A percentile compares a stretch with the other conserved stretches of the same genome.
Conservation (phyloP, 1,140 invertebrate species). For the Pantala flavescens region DNA sequence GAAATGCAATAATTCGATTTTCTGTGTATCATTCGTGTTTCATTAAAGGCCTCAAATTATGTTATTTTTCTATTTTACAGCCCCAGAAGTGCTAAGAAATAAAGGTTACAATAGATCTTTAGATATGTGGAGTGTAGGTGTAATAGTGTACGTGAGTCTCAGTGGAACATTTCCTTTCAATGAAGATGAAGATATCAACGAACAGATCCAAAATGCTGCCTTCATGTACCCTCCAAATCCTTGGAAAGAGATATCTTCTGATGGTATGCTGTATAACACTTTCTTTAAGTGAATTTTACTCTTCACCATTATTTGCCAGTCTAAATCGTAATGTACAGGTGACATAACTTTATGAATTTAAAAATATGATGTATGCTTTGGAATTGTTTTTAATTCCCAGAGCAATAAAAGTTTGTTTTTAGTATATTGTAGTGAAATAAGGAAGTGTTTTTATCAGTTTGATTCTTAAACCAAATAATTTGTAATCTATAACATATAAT, state of each 20-base stretch:
- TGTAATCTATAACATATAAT: no score
- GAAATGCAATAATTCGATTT: no score
- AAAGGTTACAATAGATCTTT: conserved; percentile 97
- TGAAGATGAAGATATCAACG: conserved; percentile 98
- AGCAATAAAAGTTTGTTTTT: no score
- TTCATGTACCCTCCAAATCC: conserved; percentile 99
- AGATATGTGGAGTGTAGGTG: conserved; percentile 99
- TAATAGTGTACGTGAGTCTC: conserved; percentile 93
- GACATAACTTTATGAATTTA: no score
- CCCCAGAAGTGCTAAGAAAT: conserved; percentile 95
- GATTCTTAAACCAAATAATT: no score
- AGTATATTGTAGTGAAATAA: no score
- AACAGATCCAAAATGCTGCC: conserved; percentile 98
- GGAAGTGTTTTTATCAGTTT: no score
- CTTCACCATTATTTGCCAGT: neutral
- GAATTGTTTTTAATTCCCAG: no score
- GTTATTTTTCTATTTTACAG: conserved; percentile 39
- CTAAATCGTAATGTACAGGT: no score
- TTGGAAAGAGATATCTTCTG: conserved; percentile 95
- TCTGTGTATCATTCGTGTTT: no score
- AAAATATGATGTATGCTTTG: no score
- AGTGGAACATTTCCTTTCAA: conserved; percentile 99
- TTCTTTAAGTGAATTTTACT: neutral
- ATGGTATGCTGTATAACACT: conserved; percentile 50
- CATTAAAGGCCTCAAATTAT: no score